Conservation (phyloP, 2,888 invertebrate species). For the Megalurothrips usitatus region DNA sequence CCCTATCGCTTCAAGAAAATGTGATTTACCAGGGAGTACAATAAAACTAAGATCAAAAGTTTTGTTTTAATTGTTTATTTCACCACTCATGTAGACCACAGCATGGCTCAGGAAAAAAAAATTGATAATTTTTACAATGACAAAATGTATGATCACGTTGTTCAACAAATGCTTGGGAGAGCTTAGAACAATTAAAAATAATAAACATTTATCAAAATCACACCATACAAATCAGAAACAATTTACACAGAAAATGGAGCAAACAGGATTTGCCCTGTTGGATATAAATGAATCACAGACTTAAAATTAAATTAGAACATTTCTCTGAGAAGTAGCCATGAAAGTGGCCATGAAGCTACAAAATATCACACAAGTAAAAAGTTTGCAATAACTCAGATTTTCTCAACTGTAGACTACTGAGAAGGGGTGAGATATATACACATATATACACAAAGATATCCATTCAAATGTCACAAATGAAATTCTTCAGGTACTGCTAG, state of each 20-base stretch:
- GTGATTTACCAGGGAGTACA: constrained; percentile 6
- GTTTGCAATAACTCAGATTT: not conserved
- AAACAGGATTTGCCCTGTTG: not conserved
- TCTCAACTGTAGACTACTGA: not conserved
- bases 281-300: constrained; percentile 6
- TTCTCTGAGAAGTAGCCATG: not conserved
- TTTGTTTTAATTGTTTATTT: not conserved
- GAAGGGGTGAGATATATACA: not conserved
- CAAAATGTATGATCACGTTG: not conserved
- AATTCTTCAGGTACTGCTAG: not conserved
- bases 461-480: not conserved
- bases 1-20: not conserved
- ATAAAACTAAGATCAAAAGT: not conserved
- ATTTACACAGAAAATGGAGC: not conserved
- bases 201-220: not conserved
- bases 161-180: not conserved
- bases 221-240: constrained; percentile 1
- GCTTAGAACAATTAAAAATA: not conserved
- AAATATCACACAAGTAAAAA: constrained; percentile 17
- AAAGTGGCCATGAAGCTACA: not conserved
- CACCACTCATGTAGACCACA: not conserved
- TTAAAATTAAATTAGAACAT: constrained; percentile 5
- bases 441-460: not conserved
- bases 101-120: not conserved
- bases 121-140: not conserved